Evolutionary conservation across 2,888 invertebrate species (phyloP).

Genomic region (Amphipyra tragopoginis): DNA sequence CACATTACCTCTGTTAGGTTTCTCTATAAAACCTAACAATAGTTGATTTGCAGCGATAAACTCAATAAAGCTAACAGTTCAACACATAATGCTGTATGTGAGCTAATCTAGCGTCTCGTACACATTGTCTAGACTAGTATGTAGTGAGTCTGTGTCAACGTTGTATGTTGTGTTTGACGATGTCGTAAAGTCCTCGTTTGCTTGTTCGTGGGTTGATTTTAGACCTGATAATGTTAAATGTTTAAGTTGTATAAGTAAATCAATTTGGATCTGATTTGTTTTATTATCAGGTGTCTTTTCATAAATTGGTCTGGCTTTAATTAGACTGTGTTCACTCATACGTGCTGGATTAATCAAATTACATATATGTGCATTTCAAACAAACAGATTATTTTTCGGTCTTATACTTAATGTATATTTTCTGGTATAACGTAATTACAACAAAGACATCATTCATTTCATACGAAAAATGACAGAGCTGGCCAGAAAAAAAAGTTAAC

Average conservation of each 20-base stretch:
- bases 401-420: too few species aligned
- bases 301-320: too few species aligned
- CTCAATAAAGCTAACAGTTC: constrained; percentile 32
- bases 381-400: too few species aligned
- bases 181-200: constrained; percentile 59
- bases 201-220: constrained; percentile 7
- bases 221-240: constrained; percentile 1
- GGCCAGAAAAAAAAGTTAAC: too few species aligned
- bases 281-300: too few species aligned
- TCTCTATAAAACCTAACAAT: constrained; percentile 14
- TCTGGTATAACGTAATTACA: too few species aligned
- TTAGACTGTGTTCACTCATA: too few species aligned
- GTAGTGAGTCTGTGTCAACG: constrained; percentile 61
- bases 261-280: too few species aligned
- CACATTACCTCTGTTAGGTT: neutral
- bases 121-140: constrained; percentile 53
- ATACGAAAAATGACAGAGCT: too few species aligned
- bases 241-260: neutral
- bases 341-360: too few species aligned
- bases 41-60: constrained; percentile 8
- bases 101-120: constrained; percentile 47
- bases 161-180: constrained; percentile 65
- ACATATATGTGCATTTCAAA: too few species aligned
- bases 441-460: too few species aligned
- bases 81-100: constrained; percentile 25